Evolutionary conservation across 92 coral and sea anemone genomes (phyloP).

Genomic region (Plumapathes pennacea): DNA sequence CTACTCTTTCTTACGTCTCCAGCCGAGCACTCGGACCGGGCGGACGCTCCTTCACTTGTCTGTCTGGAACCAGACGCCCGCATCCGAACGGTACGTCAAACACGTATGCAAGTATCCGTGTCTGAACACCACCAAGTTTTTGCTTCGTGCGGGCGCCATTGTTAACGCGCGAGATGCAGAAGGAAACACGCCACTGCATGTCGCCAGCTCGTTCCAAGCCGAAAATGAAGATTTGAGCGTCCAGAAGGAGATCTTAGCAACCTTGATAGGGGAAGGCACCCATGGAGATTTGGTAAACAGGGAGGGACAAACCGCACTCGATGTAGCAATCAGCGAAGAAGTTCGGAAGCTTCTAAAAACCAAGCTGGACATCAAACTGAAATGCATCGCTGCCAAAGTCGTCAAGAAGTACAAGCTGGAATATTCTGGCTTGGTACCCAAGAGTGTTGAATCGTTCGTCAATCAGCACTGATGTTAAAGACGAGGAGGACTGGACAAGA

Average conservation of each 20-base stretch:
- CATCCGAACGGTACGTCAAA: conserved; percentile 76
- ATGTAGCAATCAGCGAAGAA: conserved; percentile 58
- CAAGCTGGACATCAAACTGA: conserved; percentile 50
- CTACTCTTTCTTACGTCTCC: conserved; percentile 56
- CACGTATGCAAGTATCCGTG: conserved; percentile 75
- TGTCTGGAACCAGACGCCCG: conserved; percentile 65
- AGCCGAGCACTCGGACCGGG: conserved; percentile 64
- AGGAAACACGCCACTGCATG: conserved; percentile 76
- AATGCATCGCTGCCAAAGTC: conserved; percentile 81
- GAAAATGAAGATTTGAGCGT: conserved; percentile 33
- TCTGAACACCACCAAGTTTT: conserved; percentile 44
- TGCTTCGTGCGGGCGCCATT: conserved; percentile 61
- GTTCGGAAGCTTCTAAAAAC: conserved; percentile 40
- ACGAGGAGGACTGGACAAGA: no score
- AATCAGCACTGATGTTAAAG: conserved; percentile 68
- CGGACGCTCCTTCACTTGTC: conserved; percentile 64
- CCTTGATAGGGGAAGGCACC: conserved; percentile 49
- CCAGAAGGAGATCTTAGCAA: conserved; percentile 42
- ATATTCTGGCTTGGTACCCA: conserved; percentile 74
- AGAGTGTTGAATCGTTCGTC: conserved; percentile 69
- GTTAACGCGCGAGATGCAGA: conserved; percentile 62
- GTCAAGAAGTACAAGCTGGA: conserved; percentile 50
- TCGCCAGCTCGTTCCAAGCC: conserved; percentile 52
- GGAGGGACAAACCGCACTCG: conserved; percentile 63
- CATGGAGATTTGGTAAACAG: conserved; percentile 67